Conservation (phyloP, 2,113 vertebrate genomes). For the Coryphaenoides rupestris region DNA sequence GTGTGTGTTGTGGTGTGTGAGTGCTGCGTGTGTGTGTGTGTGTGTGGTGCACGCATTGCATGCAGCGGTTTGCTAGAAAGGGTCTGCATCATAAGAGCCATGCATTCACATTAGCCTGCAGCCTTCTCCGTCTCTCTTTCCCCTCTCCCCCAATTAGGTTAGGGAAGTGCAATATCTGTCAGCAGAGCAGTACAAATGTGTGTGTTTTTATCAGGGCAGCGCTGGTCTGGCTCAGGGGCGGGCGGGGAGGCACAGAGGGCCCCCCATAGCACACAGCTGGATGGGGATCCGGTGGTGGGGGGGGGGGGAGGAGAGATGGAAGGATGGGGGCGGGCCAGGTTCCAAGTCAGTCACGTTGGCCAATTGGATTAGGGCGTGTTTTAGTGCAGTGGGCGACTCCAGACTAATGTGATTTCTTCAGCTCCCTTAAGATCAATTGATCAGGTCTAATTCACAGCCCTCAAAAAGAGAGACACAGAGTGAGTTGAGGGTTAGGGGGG, state of each 20-base stretch:
- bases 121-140: conserved; percentile 14
- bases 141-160: conserved; percentile 81
- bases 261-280: conserved; percentile 69
- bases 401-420: conserved; percentile 98
- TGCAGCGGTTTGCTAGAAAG: conserved; percentile 43
- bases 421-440: conserved; percentile 99
- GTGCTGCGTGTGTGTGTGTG: conserved; percentile 3
- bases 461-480: conserved; percentile 64
- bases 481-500: neutral
- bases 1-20: conserved; percentile 23
- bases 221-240: conserved; percentile 70
- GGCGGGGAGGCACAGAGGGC: conserved; percentile 71
- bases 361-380: conserved; percentile 97
- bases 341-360: conserved; percentile 93
- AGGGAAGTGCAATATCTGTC: conserved; percentile 99
- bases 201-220: conserved; percentile 88
- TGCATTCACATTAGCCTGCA: conserved; percentile 83
- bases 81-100: conserved; percentile 83
- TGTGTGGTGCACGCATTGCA: too few relatives aligned
- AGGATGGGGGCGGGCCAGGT: conserved; percentile 51
- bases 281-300: neutral
- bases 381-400: conserved; percentile 99
- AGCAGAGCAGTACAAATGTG: conserved; percentile 97
- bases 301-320: neutral
- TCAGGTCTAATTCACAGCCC: conserved; percentile 92